Base-by-base conservation (phyloP, 2,797 vertebrate species). In the Denticeps clupeoides region DNA sequence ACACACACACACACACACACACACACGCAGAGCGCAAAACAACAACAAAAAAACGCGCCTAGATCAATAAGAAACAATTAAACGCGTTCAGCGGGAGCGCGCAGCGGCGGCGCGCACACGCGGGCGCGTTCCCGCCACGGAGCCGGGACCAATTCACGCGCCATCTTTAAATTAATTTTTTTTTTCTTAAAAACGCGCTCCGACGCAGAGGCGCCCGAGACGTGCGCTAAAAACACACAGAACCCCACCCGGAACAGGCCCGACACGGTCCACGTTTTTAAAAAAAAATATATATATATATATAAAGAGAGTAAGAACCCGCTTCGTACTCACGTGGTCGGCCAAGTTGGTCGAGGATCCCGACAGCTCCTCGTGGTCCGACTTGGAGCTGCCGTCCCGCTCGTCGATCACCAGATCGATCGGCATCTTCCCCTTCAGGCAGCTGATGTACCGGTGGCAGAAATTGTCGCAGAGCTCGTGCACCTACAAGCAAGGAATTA, bases 381-480 rank as follows among this genome's bases (percentile, higher is more conserved):
- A 99, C 77, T 97, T 99, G 41, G 95, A 97, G 80, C 85, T 97
- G 73, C 92, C 94, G 71, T 99, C 95, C 77, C 94, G 88, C 76
- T 98, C 94, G 68, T 98, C 95, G 68, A 99, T 99, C 73, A 99
- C 95, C 52, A 99, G 87, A 80, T 99, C 95, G 82, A 98, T 98
- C 75, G 95, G 95, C 95, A 99, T 99, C 87, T 99, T 99, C 75
- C 95, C 95, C 90, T 99, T 99, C 85, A 99, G 90, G 87, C 95
- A 99, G 70, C 95, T 99, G 86, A 99, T 99, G 89, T 99, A 99
- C 89, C 95, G 93, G 74, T 98, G 94, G 86, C 95, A 99, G 85
- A 99, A 99, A 82, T 99, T 99, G 83, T 99, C 95, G 53, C 95
- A 99, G 77, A 99, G 87, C 81, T 99, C 95, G 42, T 99, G 95